These are phyloP conservation scores for Seriola dumerili DNA, from an alignment of 2,113 vertebrate genomes.

Conservation along the genomic window DNA sequence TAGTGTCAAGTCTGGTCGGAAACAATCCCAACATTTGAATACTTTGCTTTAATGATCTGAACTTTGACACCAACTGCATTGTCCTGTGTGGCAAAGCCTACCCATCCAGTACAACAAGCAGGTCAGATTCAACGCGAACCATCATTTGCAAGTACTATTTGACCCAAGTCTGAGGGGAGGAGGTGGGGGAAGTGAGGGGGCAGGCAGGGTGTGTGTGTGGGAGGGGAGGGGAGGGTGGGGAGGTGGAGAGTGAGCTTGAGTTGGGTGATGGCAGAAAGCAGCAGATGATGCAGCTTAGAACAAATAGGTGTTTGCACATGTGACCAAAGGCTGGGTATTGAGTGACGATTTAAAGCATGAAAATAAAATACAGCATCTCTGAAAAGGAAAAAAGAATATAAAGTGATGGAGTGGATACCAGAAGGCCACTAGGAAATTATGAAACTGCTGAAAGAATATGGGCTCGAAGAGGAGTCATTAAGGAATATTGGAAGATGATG, in stretches of 20 bases:
- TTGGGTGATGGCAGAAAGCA: slow-evolving; percentile 75
- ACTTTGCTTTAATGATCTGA: slow-evolving; percentile 13
- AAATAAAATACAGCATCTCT: slow-evolving; percentile 25
- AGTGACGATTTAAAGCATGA: slow-evolving; percentile 45
- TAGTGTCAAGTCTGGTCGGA: slow-evolving; percentile 22
- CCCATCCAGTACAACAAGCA: slow-evolving; percentile 27
- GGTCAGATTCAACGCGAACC: slow-evolving; percentile 35
- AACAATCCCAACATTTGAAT: not conserved
- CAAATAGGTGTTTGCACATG: slow-evolving; percentile 57
- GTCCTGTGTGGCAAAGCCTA: slow-evolving; percentile 33
- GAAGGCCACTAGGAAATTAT: not conserved
- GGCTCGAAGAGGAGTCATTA: not conserved
- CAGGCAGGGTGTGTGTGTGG: slow-evolving; percentile 65
- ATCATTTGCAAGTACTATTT: slow-evolving; percentile 73
- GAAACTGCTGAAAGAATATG: slow-evolving; percentile 4
- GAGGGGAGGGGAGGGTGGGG: not conserved
- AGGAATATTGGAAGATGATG: slow-evolving; percentile 13
- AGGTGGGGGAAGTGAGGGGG: slow-evolving; percentile 48
- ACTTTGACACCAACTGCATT: slow-evolving; percentile 51
- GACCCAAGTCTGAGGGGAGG: slow-evolving; percentile 71
- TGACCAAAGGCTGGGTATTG: slow-evolving; percentile 33
- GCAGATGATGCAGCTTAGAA: slow-evolving; percentile 75
- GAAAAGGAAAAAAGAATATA: not conserved
- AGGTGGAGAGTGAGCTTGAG: slow-evolving; percentile 59
- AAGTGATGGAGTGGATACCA: slow-evolving; percentile 9